A percentile compares a stretch with the other conserved stretches of the same genome.
Conservation (phyloP, 2,113 vertebrate species). For the Alaudala cheleensis region DNA sequence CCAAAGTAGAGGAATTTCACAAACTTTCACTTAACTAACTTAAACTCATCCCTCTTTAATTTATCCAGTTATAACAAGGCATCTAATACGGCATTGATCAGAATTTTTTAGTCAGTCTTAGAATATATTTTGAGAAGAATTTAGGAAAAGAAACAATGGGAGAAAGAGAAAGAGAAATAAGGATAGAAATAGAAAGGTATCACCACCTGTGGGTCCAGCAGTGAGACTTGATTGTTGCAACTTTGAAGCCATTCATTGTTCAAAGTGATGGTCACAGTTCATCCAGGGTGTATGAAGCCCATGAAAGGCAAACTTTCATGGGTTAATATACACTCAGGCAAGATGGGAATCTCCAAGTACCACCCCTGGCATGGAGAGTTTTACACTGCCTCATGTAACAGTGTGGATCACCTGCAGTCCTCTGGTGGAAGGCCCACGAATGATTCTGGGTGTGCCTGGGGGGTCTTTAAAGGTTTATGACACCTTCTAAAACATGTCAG, state of each 20-base stretch:
- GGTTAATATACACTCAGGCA: background rate
- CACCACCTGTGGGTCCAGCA: background rate
- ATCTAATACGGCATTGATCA: too few species aligned
- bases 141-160: background rate
- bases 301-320: background rate
- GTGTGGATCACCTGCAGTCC: background rate
- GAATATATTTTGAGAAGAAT: background rate
- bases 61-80: background rate
- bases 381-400: background rate
- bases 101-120: background rate
- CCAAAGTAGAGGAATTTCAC: background rate
- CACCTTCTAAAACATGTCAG: background rate
- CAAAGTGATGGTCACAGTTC: background rate
- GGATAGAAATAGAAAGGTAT: background rate
- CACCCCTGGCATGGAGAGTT: accelerated
- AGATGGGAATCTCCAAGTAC: background rate
- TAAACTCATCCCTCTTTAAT: background rate
- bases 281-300: background rate
- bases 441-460: background rate
- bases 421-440: background rate
- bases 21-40: background rate
- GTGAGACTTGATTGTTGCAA: accelerated
- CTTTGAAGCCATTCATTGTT: accelerated
- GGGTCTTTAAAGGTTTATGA: background rate
- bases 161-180: background rate